phyloP scores from a whole-genome alignment of 1,140 invertebrate species.

The Copidosoma floridanum region DNA sequence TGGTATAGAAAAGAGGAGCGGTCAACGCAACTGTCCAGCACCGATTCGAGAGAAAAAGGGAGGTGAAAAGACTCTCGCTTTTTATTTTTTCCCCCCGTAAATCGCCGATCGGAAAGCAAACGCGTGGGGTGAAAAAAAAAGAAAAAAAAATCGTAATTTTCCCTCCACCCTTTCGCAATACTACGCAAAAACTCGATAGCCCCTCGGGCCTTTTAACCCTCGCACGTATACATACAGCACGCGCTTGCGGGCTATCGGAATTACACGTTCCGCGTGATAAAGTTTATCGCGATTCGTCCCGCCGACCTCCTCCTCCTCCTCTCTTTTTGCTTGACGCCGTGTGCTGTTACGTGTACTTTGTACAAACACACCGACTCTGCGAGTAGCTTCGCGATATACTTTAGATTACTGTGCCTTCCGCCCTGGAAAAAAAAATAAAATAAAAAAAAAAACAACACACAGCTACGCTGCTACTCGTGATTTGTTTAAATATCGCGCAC shows the following conservation, averaged over 20 bases:
- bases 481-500: too few relatives aligned
- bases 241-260: conserved; percentile 11
- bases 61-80: neutral
- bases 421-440: neutral
- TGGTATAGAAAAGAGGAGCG: too few relatives aligned
- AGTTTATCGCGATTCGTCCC: conserved; percentile 26
- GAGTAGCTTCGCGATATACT: neutral
- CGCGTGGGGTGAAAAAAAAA: neutral
- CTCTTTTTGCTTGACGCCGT: too few relatives aligned
- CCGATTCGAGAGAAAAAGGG: neutral
- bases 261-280: conserved; percentile 25
- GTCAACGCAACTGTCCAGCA: too few relatives aligned
- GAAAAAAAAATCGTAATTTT: conserved; percentile 12
- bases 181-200: neutral
- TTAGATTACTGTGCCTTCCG: conserved; percentile 15
- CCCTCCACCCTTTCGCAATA: neutral
- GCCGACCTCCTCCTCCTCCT: too few relatives aligned
- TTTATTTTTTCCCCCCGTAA: too few relatives aligned
- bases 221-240: neutral
- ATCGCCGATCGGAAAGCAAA: neutral
- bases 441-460: too few relatives aligned
- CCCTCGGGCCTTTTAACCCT: conserved; percentile 21
- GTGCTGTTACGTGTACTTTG: neutral
- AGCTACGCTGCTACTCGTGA: too few relatives aligned
- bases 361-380: neutral